Conservation (phyloP, 1,140 invertebrate species). For the Caenorhabditis briggsae region DNA sequence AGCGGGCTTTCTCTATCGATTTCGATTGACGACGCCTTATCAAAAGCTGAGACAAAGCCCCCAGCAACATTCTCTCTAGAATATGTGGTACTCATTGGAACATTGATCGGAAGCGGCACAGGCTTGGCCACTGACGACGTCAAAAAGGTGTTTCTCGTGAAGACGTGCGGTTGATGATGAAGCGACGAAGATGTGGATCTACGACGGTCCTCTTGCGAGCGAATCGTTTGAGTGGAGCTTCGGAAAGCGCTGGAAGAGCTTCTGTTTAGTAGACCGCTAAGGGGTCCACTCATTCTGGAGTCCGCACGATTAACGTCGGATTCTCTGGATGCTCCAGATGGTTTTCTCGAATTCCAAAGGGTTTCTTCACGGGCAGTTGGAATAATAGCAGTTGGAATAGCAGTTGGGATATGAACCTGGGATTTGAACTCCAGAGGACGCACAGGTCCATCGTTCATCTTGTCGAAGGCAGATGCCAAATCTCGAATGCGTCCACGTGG, state of each 20-base stretch:
- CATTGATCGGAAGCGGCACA: background rate
- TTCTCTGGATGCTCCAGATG: background rate
- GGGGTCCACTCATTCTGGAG: background rate
- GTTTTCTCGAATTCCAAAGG: background rate
- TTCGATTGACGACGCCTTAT: background rate
- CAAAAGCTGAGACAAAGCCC: conserved; percentile 4
- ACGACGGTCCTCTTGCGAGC: background rate
- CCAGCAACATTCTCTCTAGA: background rate
- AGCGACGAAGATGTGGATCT: conserved; percentile 3
- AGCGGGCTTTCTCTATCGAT: background rate
- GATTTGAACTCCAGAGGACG: conserved; percentile 18
- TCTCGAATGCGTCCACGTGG: conserved; percentile 15
- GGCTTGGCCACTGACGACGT: background rate
- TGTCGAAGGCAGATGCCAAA: conserved; percentile 22
- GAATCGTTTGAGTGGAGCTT: conserved; percentile 23
- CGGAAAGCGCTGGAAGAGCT: background rate
- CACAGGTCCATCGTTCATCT: background rate
- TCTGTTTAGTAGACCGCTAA: background rate
- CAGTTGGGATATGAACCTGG: background rate
- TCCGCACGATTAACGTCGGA: background rate
- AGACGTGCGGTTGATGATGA: conserved; percentile 26
- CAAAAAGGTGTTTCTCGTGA: conserved; percentile 15
- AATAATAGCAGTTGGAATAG: background rate
- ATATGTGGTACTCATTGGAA: background rate
- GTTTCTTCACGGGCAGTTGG: background rate